Conservation (phyloP, 2,113 vertebrate species). For the Burhinus oedicnemus region DNA sequence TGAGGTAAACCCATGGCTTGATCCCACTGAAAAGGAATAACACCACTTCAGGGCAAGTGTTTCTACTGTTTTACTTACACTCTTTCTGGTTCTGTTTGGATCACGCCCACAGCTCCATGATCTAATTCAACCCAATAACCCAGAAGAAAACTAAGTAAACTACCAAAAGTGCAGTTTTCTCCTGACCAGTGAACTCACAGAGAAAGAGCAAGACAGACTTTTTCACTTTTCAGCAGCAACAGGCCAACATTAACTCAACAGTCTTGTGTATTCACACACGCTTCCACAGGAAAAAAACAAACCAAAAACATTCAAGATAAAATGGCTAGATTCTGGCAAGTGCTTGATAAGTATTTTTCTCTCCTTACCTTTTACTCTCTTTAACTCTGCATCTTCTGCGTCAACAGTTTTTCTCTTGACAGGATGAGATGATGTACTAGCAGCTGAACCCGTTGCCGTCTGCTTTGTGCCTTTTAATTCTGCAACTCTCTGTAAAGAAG, state of each 20-base stretch:
- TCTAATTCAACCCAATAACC: neutral
- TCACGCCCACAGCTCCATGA: neutral
- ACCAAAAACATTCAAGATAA: neutral
- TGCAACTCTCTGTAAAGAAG: constrained; percentile 72
- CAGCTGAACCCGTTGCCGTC: neutral
- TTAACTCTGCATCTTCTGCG: constrained; percentile 66
- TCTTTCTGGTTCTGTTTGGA: neutral
- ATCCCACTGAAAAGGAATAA: neutral
- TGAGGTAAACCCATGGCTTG: neutral
- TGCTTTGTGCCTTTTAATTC: constrained; percentile 82
- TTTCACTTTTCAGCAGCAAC: neutral
- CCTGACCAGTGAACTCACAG: neutral
- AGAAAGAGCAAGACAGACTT: neutral
- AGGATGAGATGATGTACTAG: constrained; percentile 28
- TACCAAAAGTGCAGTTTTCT: neutral
- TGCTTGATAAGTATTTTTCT: neutral
- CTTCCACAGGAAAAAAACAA: neutral
- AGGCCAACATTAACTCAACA: neutral
- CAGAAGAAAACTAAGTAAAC: neutral
- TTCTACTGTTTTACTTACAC: neutral
- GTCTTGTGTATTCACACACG: neutral
- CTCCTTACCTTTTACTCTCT: constrained; percentile 75
- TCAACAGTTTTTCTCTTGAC: constrained; percentile 83
- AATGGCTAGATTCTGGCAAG: neutral
- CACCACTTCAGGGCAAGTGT: neutral